A percentile compares a stretch with the other conserved stretches of the same genome.
These are phyloP conservation scores for Macropus fuliginosus DNA, from an alignment of 2,797 vertebrate genomes.

Conservation along the genomic window DNA sequence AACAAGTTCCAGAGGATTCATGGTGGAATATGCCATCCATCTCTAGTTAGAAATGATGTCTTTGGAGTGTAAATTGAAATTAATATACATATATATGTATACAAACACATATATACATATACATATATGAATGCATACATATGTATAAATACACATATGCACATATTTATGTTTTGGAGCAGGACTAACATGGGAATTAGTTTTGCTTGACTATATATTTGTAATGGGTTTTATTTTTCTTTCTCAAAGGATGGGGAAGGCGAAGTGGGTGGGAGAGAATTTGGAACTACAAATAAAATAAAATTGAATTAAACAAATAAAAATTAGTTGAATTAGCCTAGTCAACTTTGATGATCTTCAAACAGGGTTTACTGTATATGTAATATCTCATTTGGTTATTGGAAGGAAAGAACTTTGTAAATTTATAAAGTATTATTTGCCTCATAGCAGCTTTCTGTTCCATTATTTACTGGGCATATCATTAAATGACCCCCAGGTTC, in stretches of 20 bases:
- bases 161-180: not conserved
- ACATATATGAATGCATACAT: too few species aligned
- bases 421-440: not conserved
- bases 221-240: not conserved
- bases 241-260: not conserved
- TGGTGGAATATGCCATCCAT: not conserved
- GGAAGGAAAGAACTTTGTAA: not conserved
- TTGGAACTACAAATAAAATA: not conserved
- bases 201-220: not conserved
- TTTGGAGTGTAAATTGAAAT: not conserved
- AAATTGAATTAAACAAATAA: not conserved
- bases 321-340: not conserved
- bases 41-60: not conserved
- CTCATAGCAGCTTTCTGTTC: not conserved
- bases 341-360: not conserved
- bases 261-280: not conserved
- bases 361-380: not conserved
- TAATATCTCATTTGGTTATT: not conserved
- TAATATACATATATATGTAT: not conserved
- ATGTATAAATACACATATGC: too few species aligned
- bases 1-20: not conserved
- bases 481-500: not conserved
- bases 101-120: too few species aligned
- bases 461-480: not conserved
- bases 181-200: not conserved